Percentiles rank a stretch among this genome's conserved stretches.
Evolutionary conservation across 2,797 vertebrate genomes (phyloP).

Genomic region (Enteromius unitaeniatus): DNA sequence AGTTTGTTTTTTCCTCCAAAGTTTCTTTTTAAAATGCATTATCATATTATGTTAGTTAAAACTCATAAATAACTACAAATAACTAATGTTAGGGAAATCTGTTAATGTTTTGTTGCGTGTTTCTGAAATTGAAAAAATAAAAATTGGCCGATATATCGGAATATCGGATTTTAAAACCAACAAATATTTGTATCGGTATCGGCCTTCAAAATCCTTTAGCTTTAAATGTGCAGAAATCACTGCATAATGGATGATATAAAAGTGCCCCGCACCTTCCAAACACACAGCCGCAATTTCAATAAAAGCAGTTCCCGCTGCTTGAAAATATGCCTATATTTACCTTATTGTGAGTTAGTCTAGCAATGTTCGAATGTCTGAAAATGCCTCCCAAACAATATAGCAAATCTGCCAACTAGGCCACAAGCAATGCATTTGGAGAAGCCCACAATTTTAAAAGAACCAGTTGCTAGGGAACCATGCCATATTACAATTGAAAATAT

Average conservation of each 20-base stretch:
- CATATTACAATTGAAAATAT: conserved; percentile 49
- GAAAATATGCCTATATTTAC: conserved; percentile 11
- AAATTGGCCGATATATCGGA: too few species aligned
- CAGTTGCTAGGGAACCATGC: conserved; percentile 56
- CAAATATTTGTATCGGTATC: too few species aligned
- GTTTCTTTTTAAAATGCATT: too few species aligned
- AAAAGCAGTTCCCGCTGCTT: not conserved
- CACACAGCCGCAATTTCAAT: conserved; percentile 4
- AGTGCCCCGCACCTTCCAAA: not conserved
- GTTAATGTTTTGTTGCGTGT: too few species aligned
- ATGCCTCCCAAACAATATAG: conserved; percentile 38
- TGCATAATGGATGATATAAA: conserved; percentile 13
- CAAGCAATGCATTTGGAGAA: conserved; percentile 48
- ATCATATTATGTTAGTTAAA: too few species aligned
- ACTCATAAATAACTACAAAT: too few species aligned
- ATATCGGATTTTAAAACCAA: too few species aligned
- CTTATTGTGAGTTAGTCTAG: conserved; percentile 28
- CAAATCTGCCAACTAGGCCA: conserved; percentile 49
- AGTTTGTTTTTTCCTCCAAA: too few species aligned
- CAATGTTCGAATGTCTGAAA: conserved; percentile 36
- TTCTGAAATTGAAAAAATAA: too few species aligned
- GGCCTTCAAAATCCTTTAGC: too few species aligned
- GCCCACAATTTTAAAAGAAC: conserved; percentile 51
- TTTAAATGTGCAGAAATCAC: not conserved
- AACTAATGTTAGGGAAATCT: too few species aligned